Conservation (phyloP, 1,140 invertebrate species). For the Amphibalanus amphitrite region DNA sequence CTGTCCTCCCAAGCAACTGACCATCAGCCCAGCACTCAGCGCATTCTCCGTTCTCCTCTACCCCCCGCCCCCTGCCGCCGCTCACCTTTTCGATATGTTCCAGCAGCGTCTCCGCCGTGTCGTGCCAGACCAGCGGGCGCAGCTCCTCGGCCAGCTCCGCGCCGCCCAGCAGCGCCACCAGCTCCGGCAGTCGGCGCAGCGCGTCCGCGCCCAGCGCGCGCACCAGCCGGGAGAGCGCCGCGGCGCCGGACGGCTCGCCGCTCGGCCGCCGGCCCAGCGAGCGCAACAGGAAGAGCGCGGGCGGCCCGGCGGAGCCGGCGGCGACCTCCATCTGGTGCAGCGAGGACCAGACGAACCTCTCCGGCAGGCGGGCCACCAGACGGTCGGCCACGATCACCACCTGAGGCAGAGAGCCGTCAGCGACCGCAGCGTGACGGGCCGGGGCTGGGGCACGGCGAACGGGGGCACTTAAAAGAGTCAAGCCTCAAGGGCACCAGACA, state of each 20-base stretch:
- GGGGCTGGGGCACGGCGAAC: too few relatives aligned
- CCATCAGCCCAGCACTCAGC: too few relatives aligned
- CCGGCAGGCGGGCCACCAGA: background rate
- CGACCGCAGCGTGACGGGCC: too few relatives aligned
- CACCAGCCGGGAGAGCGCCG: background rate
- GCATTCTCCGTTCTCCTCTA: background rate
- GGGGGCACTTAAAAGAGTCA: too few relatives aligned
- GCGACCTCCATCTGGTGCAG: background rate
- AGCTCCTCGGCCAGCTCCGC: background rate
- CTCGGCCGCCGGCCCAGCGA: background rate
- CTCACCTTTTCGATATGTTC: background rate
- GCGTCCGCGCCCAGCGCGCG: background rate
- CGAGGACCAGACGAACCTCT: background rate
- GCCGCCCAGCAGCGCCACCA: background rate
- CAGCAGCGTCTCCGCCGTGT: background rate
- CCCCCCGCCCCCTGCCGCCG: too few relatives aligned
- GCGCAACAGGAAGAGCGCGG: background rate
- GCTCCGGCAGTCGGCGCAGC: background rate
- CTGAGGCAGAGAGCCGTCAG: background rate
- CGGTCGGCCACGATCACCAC: background rate
- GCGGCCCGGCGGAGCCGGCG: too few relatives aligned
- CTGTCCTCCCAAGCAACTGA: too few relatives aligned
- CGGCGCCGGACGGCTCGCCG: too few relatives aligned
- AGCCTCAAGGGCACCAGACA: too few relatives aligned
- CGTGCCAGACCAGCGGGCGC: background rate